Evolutionary conservation across 1,140 invertebrate genomes (phyloP), one percentile per base, ranked within the genome.

Genomic region (Aphelenchoides besseyi): DNA sequence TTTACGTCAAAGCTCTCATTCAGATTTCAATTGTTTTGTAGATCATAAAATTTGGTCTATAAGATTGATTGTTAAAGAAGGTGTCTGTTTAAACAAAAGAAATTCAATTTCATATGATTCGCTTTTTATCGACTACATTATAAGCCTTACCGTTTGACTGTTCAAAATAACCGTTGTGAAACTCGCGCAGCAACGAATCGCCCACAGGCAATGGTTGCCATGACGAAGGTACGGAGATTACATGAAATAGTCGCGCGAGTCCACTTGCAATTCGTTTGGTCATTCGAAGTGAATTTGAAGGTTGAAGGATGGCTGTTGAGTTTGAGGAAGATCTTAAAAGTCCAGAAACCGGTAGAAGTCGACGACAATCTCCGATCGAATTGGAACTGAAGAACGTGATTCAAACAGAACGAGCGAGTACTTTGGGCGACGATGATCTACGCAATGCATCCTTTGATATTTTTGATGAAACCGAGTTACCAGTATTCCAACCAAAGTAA

Each of bases 381-480:
- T 5, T 18, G 5, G 62, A 66, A 29, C 26, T 66, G 30, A 48
- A 68, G 3, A 18, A 28, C 8, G 69, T 66, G 29, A n/a, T 70
- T 18, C 68, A 71, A 18, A 23, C 55, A 8, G 55, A 59, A 8
- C 55, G 55, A 23, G 55, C 55, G 18, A 59, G 55, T 33, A 2
- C 48, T 5, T 23, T 70, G 55, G 69, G 70, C 16, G 70, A 70
- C 32, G 69, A 70, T 2, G 69, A 70, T 1, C 30, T 71, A 3
- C 64, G 67, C 5, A 30, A 72, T 71, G 69, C 69, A 26, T 74
- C 71, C 9, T 73, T 73, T 18, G 71, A 74, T 32, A 73, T 73
- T 16, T 73, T 73, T 30, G 36, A 73, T 0, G 71, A 73, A n/a
- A 26, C 35, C 48, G 71, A 74, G 5, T 28, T 68, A 16, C 18